These are phyloP conservation scores for Crocuta crocuta DNA, from an alignment of 2,113 vertebrate species.

Conservation along the genomic window DNA sequence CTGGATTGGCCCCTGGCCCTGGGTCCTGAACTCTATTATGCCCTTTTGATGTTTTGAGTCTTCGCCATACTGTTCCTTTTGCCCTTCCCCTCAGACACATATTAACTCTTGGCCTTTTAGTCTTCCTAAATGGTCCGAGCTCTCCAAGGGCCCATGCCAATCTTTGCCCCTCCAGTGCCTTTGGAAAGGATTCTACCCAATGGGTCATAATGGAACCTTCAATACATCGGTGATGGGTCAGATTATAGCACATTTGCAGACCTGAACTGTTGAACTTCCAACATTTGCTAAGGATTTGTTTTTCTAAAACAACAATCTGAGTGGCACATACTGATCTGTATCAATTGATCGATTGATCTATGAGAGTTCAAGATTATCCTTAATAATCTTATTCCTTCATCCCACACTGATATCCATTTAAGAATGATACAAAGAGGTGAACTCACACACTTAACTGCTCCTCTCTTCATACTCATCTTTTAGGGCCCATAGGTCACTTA, in stretches of 20 bases:
- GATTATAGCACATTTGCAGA: not conserved
- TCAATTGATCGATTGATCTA: not conserved
- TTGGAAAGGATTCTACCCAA: not conserved
- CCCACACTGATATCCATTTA: not conserved
- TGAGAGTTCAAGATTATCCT: not conserved
- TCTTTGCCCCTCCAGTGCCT: not conserved
- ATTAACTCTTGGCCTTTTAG: not conserved
- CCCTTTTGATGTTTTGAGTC: rapidly evolving
- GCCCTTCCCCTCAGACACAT: not conserved
- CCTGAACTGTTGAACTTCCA: not conserved
- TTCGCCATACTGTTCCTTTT: rapidly evolving
- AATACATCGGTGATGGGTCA: rapidly evolving
- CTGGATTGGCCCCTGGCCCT: rapidly evolving
- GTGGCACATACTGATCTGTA: not conserved
- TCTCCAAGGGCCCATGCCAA: not conserved
- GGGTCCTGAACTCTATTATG: no score
- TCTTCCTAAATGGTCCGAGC: not conserved
- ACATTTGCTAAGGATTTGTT: not conserved
- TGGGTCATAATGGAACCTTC: rapidly evolving
- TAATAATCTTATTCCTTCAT: not conserved
- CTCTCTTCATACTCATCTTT: not conserved
- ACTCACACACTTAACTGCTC: rapidly evolving
- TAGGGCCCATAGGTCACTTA: not conserved
- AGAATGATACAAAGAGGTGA: not conserved
- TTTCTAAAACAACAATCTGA: not conserved